Percentiles rank a stretch among this genome's conserved stretches.
Conservation (phyloP, 2,888 invertebrate genomes). For the Cacoxenus indagator region DNA sequence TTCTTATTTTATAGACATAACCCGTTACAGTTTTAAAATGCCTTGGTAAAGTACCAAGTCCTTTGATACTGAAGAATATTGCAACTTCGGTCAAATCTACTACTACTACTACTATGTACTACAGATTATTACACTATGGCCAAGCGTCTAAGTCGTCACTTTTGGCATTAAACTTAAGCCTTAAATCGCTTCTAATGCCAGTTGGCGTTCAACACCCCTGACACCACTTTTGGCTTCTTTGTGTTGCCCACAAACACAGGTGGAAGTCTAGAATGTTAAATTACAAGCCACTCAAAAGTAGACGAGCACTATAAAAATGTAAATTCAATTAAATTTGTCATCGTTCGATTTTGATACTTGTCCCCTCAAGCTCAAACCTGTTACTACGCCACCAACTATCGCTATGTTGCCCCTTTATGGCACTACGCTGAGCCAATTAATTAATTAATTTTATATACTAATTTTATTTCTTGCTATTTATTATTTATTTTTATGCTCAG, state of each 20-base stretch:
- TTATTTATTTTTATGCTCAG: background rate
- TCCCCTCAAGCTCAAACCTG: slow-evolving; percentile 8
- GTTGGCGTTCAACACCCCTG: background rate
- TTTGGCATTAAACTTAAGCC: background rate
- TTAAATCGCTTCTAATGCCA: background rate
- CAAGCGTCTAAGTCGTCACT: background rate
- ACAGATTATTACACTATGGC: too few relatives aligned
- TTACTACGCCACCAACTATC: background rate
- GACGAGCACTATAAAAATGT: background rate
- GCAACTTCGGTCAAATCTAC: too few relatives aligned
- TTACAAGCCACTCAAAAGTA: background rate
- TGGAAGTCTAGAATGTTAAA: background rate
- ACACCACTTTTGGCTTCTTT: background rate
- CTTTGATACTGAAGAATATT: too few relatives aligned
- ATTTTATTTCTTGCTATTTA: background rate
- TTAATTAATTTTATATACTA: slow-evolving; percentile 10
- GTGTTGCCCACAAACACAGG: background rate
- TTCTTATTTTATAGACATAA: too few relatives aligned
- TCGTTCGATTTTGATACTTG: slow-evolving; percentile 35
- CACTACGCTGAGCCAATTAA: slow-evolving; percentile 13
- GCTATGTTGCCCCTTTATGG: background rate
- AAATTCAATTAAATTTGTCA: slow-evolving; percentile 45
- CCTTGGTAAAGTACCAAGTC: too few relatives aligned
- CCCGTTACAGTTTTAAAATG: too few relatives aligned
- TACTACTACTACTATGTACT: too few relatives aligned